Conservation (phyloP, 2,797 vertebrate species). For the Myiotriccus ornatus region DNA sequence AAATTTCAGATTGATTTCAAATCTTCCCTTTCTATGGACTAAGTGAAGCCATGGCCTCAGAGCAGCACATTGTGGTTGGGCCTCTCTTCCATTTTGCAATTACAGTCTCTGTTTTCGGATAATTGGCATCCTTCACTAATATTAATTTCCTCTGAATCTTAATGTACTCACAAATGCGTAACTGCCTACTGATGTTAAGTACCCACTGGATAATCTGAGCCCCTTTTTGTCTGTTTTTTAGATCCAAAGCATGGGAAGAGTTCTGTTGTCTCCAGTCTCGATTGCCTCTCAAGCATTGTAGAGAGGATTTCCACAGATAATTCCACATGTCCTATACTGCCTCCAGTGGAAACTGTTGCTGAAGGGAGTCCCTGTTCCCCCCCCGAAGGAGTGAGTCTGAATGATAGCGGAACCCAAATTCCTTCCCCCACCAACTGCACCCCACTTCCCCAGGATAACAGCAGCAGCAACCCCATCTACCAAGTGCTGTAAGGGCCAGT, state of each 20-base stretch:
- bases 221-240: conserved; percentile 55
- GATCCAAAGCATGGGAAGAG: conserved; percentile 82
- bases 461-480: conserved; percentile 82
- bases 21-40: not conserved
- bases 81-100: not conserved
- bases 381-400: conserved; percentile 66
- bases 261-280: conserved; percentile 89
- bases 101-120: not conserved
- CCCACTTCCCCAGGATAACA: conserved; percentile 70
- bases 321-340: conserved; percentile 73
- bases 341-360: conserved; percentile 69
- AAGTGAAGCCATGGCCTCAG: not conserved
- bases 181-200: not conserved
- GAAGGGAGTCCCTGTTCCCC: conserved; percentile 80
- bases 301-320: conserved; percentile 93
- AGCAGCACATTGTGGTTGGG: not conserved
- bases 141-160: not conserved
- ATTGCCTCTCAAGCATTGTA: conserved; percentile 96
- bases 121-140: not conserved
- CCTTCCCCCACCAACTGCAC: conserved; percentile 74
- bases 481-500: conserved; percentile 85
- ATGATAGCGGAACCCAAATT: conserved; percentile 62
- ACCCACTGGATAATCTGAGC: not conserved
- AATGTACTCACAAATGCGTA: not conserved
- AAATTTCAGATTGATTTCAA: not conserved